Evolutionary conservation across 2,113 vertebrate genomes (phyloP).

Genomic region (Forbesichthys agassizii): DNA sequence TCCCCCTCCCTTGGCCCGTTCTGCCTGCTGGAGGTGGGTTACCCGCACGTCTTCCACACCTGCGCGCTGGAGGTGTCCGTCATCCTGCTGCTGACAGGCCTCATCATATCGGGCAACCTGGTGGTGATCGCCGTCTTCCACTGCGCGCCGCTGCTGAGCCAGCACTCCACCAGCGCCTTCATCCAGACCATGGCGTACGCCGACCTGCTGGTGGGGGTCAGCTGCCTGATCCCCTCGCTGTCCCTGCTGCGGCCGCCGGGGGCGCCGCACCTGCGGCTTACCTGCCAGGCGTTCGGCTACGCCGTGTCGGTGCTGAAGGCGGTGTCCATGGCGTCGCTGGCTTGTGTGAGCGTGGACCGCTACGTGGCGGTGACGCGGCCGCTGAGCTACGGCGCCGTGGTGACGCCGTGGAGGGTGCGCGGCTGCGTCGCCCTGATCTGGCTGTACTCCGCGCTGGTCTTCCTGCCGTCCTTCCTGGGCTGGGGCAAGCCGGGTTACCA

Average conservation of each 20-base stretch:
- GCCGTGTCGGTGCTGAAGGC: constrained; percentile 96
- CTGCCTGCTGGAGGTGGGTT: constrained; percentile 90
- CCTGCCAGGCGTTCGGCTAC: constrained; percentile 94
- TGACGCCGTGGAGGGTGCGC: constrained; percentile 91
- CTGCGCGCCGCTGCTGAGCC: constrained; percentile 95
- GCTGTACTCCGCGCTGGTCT: constrained; percentile 92
- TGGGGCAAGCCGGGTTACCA: constrained; percentile 99
- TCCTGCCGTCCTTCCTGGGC: constrained; percentile 90
- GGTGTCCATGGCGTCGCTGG: constrained; percentile 93
- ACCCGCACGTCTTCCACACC: constrained; percentile 85
- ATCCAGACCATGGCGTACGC: constrained; percentile 99
- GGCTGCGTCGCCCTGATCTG: constrained; percentile 92
- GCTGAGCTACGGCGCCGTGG: constrained; percentile 88
- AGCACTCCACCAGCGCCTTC: constrained; percentile 96
- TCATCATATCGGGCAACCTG: constrained; percentile 95
- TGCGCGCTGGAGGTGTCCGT: constrained; percentile 92
- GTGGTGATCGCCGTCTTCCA: constrained; percentile 98
- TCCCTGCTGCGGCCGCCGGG: constrained; percentile 87
- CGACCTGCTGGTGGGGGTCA: constrained; percentile 94
- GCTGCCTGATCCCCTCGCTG: constrained; percentile 94
- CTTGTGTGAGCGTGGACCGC: constrained; percentile 95
- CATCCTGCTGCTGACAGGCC: constrained; percentile 90
- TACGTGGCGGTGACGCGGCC: constrained; percentile 95
- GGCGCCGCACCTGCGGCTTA: constrained; percentile 83
- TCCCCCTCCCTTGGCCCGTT: constrained; percentile 77